Percentiles rank a stretch among this genome's conserved stretches.
Conservation (phyloP, 2,797 vertebrate genomes). For the Fistularia tabacaria region DNA sequence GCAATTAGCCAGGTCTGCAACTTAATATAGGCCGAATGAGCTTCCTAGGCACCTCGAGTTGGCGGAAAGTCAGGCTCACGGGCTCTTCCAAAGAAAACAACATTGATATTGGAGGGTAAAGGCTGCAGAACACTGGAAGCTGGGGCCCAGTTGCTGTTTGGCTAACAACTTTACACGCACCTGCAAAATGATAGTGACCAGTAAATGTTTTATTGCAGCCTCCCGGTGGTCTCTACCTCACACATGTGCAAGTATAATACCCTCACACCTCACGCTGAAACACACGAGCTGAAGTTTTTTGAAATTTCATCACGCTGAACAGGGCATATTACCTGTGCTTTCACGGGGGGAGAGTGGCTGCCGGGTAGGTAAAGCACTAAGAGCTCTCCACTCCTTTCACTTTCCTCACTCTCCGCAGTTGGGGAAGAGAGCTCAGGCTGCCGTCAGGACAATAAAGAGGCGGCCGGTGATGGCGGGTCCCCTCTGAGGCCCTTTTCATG, state of each 20-base stretch:
- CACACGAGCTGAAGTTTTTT: conserved; percentile 28
- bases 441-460: conserved; percentile 63
- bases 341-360: conserved; percentile 51
- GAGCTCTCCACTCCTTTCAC: conserved; percentile 59
- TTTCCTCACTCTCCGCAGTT: conserved; percentile 26
- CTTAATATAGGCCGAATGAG: too few relatives aligned
- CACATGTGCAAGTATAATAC: not conserved
- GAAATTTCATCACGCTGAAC: conserved; percentile 45
- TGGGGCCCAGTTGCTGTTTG: too few relatives aligned
- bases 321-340: conserved; percentile 62
- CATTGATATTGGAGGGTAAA: too few relatives aligned
- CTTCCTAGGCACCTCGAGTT: too few relatives aligned
- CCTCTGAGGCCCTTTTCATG: conserved; percentile 65
- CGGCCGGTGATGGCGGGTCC: conserved; percentile 57
- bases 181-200: too few relatives aligned
- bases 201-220: too few relatives aligned
- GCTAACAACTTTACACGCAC: too few relatives aligned
- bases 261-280: not conserved
- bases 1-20: too few relatives aligned
- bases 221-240: not conserved
- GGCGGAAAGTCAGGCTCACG: too few relatives aligned
- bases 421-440: conserved; percentile 49
- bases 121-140: too few relatives aligned
- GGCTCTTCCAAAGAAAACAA: too few relatives aligned
- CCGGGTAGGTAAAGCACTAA: conserved; percentile 45